A percentile compares a stretch with the other conserved stretches of the same genome.
Evolutionary conservation across 2,888 invertebrate genomes (phyloP).

Genomic region (Nebria brevicollis): DNA sequence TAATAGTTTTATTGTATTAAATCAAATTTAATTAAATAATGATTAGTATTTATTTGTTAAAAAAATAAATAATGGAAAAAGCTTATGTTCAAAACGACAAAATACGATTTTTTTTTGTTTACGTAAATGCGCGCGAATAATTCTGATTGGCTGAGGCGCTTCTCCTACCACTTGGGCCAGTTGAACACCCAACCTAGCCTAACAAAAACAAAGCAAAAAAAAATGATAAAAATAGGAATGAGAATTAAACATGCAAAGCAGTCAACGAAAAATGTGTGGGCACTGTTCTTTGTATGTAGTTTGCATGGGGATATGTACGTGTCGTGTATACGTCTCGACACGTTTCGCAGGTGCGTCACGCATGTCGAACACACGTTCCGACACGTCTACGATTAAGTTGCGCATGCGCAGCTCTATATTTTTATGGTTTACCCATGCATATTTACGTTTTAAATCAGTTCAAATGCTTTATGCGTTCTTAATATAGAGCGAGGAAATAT

Average conservation of each 20-base stretch:
- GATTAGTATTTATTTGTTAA: background rate
- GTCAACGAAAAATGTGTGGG: conserved; percentile 8
- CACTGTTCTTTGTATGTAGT: conserved; percentile 3
- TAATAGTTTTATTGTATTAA: no score
- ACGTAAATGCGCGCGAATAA: background rate
- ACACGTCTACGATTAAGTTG: background rate
- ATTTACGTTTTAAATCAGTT: background rate
- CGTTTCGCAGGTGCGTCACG: conserved; percentile 22
- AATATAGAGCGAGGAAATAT: background rate
- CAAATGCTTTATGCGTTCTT: background rate
- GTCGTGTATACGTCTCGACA: background rate
- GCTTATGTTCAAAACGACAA: background rate
- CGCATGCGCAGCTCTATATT: background rate
- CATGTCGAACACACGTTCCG: conserved; percentile 12
- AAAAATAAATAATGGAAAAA: background rate
- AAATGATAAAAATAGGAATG: background rate
- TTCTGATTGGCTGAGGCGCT: conserved; percentile 3
- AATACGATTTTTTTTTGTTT: conserved; percentile 10
- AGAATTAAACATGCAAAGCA: conserved; percentile 11
- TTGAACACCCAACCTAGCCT: conserved; percentile 8
- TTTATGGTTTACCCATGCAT: background rate
- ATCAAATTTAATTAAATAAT: background rate
- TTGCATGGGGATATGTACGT: background rate
- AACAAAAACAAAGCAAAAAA: conserved; percentile 11
- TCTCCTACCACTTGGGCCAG: background rate